These are phyloP conservation scores for Hoplias malabaricus DNA, from an alignment of 2,113 vertebrate genomes.

Conservation along the genomic window DNA sequence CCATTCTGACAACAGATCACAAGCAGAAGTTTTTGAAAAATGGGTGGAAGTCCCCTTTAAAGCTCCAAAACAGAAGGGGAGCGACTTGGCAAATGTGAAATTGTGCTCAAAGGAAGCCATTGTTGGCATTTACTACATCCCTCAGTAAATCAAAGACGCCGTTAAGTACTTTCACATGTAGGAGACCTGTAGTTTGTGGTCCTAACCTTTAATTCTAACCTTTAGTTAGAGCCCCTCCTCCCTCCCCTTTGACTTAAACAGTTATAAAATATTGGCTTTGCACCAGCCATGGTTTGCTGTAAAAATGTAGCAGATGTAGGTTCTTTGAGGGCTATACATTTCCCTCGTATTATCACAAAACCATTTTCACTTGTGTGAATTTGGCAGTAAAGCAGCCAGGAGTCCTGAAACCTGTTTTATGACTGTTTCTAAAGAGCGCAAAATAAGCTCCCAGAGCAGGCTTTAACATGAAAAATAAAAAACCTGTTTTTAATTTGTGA, in stretches of 20 bases:
- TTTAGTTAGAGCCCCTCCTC: constrained; percentile 25
- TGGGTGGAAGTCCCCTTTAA: neutral
- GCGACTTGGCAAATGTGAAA: constrained; percentile 11
- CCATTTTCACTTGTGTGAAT: constrained; percentile 34
- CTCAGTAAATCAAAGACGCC: constrained; percentile 31
- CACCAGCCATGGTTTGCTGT: constrained; percentile 16
- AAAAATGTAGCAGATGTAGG: constrained; percentile 39
- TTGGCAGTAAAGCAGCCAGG: constrained; percentile 47
- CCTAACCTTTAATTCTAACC: constrained; percentile 39
- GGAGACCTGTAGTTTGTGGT: constrained; percentile 16
- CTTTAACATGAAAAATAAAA: neutral
- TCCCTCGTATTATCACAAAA: constrained; percentile 27
- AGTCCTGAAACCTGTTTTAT: constrained; percentile 45
- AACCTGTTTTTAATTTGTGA: constrained; percentile 38
- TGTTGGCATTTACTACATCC: constrained; percentile 26
- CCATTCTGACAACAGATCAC: too few relatives aligned
- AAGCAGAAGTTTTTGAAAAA: too few relatives aligned
- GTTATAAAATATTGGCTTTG: constrained; percentile 36
- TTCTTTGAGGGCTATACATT: constrained; percentile 32
- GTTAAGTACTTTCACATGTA: constrained; percentile 38
- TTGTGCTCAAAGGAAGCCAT: constrained; percentile 16
- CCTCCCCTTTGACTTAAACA: constrained; percentile 8
- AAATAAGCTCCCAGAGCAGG: neutral
- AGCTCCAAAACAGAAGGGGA: neutral
- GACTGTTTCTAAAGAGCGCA: constrained; percentile 2